Evolutionary conservation across 2,113 vertebrate genomes (phyloP).

Genomic region (Thinocorus orbignyianus): DNA sequence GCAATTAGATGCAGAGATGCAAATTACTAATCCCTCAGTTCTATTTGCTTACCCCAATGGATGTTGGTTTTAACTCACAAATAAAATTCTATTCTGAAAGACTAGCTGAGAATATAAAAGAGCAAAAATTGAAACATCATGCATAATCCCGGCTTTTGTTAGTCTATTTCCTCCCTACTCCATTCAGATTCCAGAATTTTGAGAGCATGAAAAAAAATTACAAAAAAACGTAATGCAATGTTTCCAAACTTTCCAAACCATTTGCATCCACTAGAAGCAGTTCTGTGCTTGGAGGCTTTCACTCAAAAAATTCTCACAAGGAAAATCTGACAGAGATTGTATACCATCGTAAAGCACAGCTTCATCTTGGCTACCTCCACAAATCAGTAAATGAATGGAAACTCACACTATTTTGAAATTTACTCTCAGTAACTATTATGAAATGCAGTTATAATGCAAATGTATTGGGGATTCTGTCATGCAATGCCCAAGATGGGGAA

Average conservation of each 20-base stretch:
- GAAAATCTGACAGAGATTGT: neutral
- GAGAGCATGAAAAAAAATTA: neutral
- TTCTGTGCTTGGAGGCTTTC: neutral
- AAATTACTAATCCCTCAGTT: constrained; percentile 45
- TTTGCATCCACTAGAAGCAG: neutral
- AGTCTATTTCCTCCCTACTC: neutral
- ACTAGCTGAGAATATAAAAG: neutral
- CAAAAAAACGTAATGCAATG: neutral
- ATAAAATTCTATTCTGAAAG: constrained; percentile 20
- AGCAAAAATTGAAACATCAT: constrained; percentile 37
- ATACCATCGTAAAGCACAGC: neutral
- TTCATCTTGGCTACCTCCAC: neutral
- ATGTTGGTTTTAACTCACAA: neutral
- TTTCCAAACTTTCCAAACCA: neutral
- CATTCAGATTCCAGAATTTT: neutral
- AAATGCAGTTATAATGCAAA: neutral
- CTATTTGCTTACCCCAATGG: neutral
- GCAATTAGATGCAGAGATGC: constrained; percentile 54
- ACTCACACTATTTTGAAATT: neutral
- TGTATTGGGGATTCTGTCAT: neutral
- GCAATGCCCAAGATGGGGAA: neutral
- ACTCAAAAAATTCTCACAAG: neutral
- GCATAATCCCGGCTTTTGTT: neutral
- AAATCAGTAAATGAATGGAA: neutral
- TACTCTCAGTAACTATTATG: neutral